Evolutionary conservation across 2,113 vertebrate genomes (phyloP).

Genomic region (Rana temporaria): DNA sequence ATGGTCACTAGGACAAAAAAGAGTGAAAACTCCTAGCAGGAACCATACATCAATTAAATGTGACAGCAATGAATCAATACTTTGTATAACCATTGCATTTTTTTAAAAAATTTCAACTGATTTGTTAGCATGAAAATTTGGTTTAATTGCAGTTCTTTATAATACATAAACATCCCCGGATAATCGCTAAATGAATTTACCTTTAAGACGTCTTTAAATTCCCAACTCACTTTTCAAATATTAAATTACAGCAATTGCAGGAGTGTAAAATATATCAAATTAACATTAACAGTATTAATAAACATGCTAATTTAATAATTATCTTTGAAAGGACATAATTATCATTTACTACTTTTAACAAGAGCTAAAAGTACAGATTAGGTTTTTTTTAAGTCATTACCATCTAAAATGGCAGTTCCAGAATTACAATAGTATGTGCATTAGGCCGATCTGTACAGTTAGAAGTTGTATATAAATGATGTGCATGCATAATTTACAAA

Average conservation of each 20-base stretch:
- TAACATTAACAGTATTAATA: constrained; percentile 2
- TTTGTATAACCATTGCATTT: neutral
- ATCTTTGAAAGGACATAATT: constrained; percentile 6
- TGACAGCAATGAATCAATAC: no score
- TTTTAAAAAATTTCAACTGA: neutral
- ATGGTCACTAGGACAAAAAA: no score
- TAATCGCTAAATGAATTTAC: no score
- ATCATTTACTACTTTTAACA: neutral
- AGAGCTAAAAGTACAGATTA: neutral
- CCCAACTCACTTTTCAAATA: constrained; percentile 2
- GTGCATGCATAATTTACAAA: no score
- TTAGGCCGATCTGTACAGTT: neutral
- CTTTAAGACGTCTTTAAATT: neutral
- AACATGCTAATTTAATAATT: constrained; percentile 26
- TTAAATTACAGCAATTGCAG: constrained; percentile 5
- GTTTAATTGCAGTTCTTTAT: neutral
- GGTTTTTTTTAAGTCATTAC: neutral
- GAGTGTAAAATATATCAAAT: constrained; percentile 9
- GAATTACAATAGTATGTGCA: neutral
- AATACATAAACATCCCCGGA: no score
- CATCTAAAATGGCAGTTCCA: neutral
- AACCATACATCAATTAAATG: no score
- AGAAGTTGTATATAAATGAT: no score
- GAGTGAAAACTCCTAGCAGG: no score
- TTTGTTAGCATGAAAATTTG: neutral